These are phyloP conservation scores for Entelurus aequoreus DNA, from an alignment of 2,113 vertebrate species.

Conservation along the genomic window DNA sequence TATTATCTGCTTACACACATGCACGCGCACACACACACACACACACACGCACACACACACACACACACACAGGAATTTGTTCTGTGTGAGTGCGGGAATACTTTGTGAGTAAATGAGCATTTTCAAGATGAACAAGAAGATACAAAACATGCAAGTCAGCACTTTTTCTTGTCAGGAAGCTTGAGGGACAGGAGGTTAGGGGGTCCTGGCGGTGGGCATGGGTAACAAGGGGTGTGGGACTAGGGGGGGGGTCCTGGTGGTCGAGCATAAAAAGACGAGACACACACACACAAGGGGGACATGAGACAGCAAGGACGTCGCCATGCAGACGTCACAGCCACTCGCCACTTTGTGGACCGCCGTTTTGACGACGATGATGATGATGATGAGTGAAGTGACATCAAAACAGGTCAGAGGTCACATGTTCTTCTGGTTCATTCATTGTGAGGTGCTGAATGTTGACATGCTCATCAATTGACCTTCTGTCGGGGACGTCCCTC, in stretches of 20 bases:
- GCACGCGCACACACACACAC: slow-evolving; percentile 2
- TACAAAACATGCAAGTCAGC: no score
- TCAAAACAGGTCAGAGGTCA: slow-evolving; percentile 26
- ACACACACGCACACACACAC: not conserved
- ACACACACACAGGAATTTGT: not conserved
- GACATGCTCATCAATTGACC: not conserved
- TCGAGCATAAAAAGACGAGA: not conserved
- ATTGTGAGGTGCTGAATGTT: no score
- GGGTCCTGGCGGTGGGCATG: no score
- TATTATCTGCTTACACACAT: slow-evolving; percentile 26
- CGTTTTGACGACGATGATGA: slow-evolving; percentile 13
- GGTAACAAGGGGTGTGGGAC: no score
- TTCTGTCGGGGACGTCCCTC: no score
- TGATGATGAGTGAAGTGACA: slow-evolving; percentile 4
- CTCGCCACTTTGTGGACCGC: not conserved
- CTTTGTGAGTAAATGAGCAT: not conserved
- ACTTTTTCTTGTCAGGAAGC: not conserved
- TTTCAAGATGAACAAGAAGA: no score
- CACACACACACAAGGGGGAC: not conserved
- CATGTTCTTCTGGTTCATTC: not conserved
- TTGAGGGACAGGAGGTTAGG: not conserved
- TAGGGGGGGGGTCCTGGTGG: no score
- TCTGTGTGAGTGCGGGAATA: not conserved
- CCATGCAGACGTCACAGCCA: no score
- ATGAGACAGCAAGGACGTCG: not conserved